A percentile compares a stretch with the other conserved stretches of the same genome.
Conservation (phyloP, 2,888 invertebrate genomes). For the Ellobium chinense region DNA sequence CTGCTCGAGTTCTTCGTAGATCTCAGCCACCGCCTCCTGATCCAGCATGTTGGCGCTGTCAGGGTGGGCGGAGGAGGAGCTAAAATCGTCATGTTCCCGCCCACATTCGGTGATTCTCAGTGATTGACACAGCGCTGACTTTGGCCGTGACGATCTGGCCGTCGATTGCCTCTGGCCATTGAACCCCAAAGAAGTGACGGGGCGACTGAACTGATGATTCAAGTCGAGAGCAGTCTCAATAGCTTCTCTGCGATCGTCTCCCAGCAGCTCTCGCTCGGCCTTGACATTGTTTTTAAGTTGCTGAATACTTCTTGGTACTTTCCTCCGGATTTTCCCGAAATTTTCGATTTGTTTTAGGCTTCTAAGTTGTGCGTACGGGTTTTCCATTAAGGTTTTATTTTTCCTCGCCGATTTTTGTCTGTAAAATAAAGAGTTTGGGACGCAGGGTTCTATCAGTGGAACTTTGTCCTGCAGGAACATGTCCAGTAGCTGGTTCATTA, state of each 20-base stretch:
- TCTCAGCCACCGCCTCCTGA: constrained; percentile 42
- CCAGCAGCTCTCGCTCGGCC: constrained; percentile 62
- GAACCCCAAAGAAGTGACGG: neutral
- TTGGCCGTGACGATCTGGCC: constrained; percentile 40
- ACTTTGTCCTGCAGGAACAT: constrained; percentile 67
- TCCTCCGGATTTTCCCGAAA: constrained; percentile 44
- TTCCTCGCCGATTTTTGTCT: constrained; percentile 53
- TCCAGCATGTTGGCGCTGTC: constrained; percentile 46
- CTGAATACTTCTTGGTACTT: constrained; percentile 60
- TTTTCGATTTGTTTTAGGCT: constrained; percentile 10
- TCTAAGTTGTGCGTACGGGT: constrained; percentile 36
- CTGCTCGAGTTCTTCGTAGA: constrained; percentile 62
- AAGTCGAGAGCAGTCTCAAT: neutral
- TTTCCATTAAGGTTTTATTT: constrained; percentile 34
- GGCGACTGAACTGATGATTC: neutral
- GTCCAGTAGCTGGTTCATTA: constrained; percentile 58
- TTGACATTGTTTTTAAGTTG: constrained; percentile 62
- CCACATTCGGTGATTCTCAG: constrained; percentile 59
- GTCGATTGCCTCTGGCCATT: neutral
- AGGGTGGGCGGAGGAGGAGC: neutral
- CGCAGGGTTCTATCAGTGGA: constrained; percentile 69
- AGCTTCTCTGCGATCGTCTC: neutral
- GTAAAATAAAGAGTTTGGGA: constrained; percentile 69
- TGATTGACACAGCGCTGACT: constrained; percentile 45
- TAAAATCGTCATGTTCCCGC: constrained; percentile 14